phyloP scores from a whole-genome alignment of 2,113 vertebrate genomes.

The Syrmaticus mikado region DNA sequence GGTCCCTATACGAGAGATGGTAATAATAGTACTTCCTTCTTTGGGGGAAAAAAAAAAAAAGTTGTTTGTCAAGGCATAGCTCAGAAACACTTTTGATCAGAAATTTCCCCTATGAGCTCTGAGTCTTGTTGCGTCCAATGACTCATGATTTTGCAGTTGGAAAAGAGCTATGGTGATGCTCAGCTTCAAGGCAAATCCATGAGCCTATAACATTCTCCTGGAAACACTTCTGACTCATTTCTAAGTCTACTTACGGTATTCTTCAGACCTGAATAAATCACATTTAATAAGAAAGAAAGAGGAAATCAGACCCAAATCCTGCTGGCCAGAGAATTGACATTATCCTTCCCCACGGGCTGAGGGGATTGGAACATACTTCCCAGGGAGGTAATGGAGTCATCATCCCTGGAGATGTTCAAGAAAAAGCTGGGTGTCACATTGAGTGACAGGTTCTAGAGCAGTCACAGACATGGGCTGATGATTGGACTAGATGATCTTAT shows the following conservation, averaged over 20 bases:
- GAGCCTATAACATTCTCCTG: neutral
- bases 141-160: neutral
- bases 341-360: neutral
- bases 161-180: neutral
- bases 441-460: no score
- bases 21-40: neutral
- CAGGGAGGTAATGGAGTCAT: no score
- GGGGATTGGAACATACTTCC: no score
- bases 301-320: neutral
- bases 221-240: neutral
- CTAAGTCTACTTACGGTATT: neutral
- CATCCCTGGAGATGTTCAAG: no score
- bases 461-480: no score
- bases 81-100: neutral
- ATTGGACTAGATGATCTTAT: no score
- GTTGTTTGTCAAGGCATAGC: neutral
- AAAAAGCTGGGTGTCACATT: no score
- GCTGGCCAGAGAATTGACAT: neutral
- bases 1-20: neutral
- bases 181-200: neutral
- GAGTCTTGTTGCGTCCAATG: neutral
- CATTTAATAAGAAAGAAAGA: neutral
- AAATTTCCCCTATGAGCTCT: neutral
- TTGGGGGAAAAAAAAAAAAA: neutral
- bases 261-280: neutral